Base-by-base conservation (phyloP, 2,888 invertebrate genomes). In the Adelognathus sp. region DNA sequence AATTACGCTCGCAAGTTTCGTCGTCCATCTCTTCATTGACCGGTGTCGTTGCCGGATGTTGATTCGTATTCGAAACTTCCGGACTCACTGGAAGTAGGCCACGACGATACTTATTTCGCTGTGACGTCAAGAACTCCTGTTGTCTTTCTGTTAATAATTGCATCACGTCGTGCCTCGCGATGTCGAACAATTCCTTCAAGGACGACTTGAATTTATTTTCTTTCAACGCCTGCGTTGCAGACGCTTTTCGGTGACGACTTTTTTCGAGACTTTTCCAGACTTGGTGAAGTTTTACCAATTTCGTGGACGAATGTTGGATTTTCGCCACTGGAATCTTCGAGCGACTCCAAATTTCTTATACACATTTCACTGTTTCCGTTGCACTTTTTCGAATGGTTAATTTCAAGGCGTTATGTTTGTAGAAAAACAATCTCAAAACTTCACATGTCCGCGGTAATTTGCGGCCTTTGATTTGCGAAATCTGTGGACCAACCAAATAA, bases 151-250 rank as follows among this genome's bases (percentile, higher is more conserved):
- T 7, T 11, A 61, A 18, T 14, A 31, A 24, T 11, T 44, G 44
- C 44, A 44, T 2, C 24, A 21, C 54, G 31, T 73, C 11, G 5
- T 39, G 58, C 18, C 44, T 9, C 14, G 70, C 58, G 14, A 70
- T 58, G 9, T 70, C 44, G 9, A 73, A 73, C 33, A 73, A 36
- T 63, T 56, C n/a, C 11, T 73, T 31, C 3, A 54, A 29, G 6
- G 52, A 31, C 1, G 36, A 24, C 5, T 16, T 9, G 16, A 56
- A 73, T 39, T 41, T 16, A 1, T 36, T 14, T 54, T 64, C 73
- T 14, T 64, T 54, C 18, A 11, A 16, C 39, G 44, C 31, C 41
- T 73, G 52, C 4, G 27, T 3, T 41, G 9, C 11, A 33, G 63
- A 52, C 31, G 44, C 39, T 21, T 56, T 54, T 14, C 64, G 18